These are phyloP conservation scores for Rhizoglyphus robini DNA, from an alignment of 1,140 invertebrate genomes.

Conservation along the genomic window DNA sequence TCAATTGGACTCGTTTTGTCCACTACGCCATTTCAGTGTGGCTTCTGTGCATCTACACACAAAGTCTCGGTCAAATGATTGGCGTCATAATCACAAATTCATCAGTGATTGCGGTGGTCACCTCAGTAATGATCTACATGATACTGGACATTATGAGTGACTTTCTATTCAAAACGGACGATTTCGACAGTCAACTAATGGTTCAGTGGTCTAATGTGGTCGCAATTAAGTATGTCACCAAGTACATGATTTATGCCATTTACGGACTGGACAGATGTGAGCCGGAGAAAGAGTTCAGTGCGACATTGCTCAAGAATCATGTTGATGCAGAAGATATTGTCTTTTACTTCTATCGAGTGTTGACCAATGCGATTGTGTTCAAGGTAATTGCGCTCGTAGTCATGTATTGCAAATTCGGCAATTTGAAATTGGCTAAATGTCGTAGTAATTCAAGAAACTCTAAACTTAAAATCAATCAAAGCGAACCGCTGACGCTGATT, in stretches of 20 bases:
- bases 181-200: background rate
- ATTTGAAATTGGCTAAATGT: background rate
- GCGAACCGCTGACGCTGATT: background rate
- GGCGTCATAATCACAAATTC: background rate
- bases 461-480: no score
- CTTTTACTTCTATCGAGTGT: background rate
- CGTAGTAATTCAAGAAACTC: no score
- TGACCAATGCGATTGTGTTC: background rate
- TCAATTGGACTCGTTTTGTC: background rate
- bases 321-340: background rate
- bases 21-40: background rate
- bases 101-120: background rate
- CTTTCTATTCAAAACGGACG: background rate
- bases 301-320: background rate
- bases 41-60: background rate
- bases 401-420: background rate
- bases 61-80: background rate
- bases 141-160: background rate
- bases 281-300: background rate
- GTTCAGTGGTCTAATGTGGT: background rate
- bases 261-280: constrained; percentile 3
- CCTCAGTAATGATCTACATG: background rate
- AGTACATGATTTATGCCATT: background rate
- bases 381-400: background rate
- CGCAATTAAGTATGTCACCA: background rate